Conservation (phyloP, 2,113 vertebrate species). For the Lepus europaeus region DNA sequence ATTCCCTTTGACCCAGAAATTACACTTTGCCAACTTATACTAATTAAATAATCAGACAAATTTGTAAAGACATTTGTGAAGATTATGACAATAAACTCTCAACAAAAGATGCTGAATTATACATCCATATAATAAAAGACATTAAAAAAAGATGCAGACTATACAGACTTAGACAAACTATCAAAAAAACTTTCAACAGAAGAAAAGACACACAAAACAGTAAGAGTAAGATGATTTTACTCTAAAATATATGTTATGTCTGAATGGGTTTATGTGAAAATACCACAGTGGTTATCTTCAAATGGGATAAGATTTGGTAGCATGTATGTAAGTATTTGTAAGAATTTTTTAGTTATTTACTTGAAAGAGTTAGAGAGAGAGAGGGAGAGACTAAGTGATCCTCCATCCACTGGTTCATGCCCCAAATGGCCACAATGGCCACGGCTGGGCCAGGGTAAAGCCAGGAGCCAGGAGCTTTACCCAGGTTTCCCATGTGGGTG, state of each 20-base stretch:
- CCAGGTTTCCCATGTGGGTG: too few species aligned
- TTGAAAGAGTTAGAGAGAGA: too few species aligned
- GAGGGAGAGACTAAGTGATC: too few species aligned
- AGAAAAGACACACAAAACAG: slow-evolving; percentile 50
- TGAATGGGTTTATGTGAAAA: slow-evolving; percentile 35
- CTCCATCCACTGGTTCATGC: too few species aligned
- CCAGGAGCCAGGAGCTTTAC: too few species aligned
- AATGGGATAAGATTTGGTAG: neutral
- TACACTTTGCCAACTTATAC: slow-evolving; percentile 43
- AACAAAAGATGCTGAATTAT: slow-evolving; percentile 51
- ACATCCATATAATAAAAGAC: slow-evolving; percentile 41
- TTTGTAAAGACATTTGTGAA: slow-evolving; percentile 49
- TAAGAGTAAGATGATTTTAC: slow-evolving; percentile 19
- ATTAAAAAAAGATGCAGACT: slow-evolving; percentile 49
- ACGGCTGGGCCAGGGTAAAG: too few species aligned
- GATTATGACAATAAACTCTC: slow-evolving; percentile 43
- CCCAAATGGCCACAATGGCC: too few species aligned
- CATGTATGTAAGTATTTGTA: too few species aligned
- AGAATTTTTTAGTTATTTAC: too few species aligned
- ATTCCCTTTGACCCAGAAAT: slow-evolving; percentile 54
- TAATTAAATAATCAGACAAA: slow-evolving; percentile 65
- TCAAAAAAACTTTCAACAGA: slow-evolving; percentile 64
- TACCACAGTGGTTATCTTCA: slow-evolving; percentile 4
- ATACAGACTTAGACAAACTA: slow-evolving; percentile 26
- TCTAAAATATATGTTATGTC: slow-evolving; percentile 50